These are phyloP conservation scores for Phocides pigmalion DNA, from an alignment of 1,140 invertebrate genomes.

Conservation along the genomic window DNA sequence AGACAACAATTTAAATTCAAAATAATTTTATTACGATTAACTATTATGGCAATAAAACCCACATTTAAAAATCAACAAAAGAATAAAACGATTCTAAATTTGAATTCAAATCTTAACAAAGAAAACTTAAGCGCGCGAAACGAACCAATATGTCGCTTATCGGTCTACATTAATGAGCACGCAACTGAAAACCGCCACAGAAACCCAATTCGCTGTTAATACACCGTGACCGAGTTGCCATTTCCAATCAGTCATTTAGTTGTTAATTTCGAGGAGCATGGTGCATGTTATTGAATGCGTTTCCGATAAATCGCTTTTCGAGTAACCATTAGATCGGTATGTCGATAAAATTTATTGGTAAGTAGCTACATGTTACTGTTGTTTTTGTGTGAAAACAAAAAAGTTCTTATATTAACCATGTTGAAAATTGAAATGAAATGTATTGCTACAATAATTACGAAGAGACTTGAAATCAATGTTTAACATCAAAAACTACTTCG, in stretches of 20 bases:
- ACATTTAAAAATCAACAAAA: background rate
- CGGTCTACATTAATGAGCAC: constrained; percentile 46
- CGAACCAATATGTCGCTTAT: constrained; percentile 55
- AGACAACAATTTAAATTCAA: too few relatives aligned
- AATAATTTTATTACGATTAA: too few relatives aligned
- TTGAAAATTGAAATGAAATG: too few relatives aligned
- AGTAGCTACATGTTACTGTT: background rate
- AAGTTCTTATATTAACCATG: too few relatives aligned
- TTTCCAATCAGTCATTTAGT: constrained; percentile 76
- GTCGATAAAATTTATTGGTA: constrained; percentile 23
- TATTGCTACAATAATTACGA: too few relatives aligned
- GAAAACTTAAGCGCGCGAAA: constrained; percentile 32
- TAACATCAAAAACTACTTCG: too few relatives aligned
- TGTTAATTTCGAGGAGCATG: constrained; percentile 78
- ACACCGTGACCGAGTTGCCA: constrained; percentile 69
- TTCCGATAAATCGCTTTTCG: constrained; percentile 56
- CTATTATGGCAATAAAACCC: background rate
- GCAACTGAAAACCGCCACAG: constrained; percentile 60
- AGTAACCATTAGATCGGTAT: constrained; percentile 53
- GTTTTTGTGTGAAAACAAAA: background rate
- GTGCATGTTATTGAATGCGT: constrained; percentile 75
- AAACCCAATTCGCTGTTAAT: constrained; percentile 81
- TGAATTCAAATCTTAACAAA: constrained; percentile 20
- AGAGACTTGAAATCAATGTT: too few relatives aligned
- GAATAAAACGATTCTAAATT: background rate